Conservation (phyloP, 2,113 vertebrate species). For the Prunella himalayana region DNA sequence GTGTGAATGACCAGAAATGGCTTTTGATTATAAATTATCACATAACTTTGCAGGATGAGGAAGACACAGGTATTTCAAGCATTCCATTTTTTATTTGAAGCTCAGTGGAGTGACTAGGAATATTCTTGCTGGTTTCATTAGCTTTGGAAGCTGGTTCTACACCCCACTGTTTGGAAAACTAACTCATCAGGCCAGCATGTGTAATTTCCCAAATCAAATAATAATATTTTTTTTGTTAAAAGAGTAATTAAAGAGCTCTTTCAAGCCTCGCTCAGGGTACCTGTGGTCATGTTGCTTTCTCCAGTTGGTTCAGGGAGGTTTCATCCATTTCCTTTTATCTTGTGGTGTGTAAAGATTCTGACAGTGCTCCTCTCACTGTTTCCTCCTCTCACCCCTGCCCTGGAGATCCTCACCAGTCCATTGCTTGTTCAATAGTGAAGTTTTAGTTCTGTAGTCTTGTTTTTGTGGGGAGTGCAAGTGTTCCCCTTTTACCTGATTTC, state of each 20-base stretch:
- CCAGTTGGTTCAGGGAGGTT: neutral
- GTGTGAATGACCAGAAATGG: neutral
- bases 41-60: neutral
- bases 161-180: neutral
- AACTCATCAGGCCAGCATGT: neutral
- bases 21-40: neutral
- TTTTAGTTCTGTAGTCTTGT: neutral
- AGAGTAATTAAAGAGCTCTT: neutral
- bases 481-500: neutral
- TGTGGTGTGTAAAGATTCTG: neutral
- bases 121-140: neutral
- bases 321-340: neutral
- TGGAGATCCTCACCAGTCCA: neutral
- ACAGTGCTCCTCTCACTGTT: neutral
- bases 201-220: neutral
- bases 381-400: neutral
- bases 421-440: accelerated
- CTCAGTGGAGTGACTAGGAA: neutral
- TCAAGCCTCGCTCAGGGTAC: neutral
- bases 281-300: neutral
- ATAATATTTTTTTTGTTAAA: neutral
- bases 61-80: neutral
- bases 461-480: neutral
- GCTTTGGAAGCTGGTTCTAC: neutral
- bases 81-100: neutral